Percentiles rank a stretch among this genome's conserved stretches.
Conservation (phyloP, 1,140 invertebrate genomes). For the Drosophila nebulosa region DNA sequence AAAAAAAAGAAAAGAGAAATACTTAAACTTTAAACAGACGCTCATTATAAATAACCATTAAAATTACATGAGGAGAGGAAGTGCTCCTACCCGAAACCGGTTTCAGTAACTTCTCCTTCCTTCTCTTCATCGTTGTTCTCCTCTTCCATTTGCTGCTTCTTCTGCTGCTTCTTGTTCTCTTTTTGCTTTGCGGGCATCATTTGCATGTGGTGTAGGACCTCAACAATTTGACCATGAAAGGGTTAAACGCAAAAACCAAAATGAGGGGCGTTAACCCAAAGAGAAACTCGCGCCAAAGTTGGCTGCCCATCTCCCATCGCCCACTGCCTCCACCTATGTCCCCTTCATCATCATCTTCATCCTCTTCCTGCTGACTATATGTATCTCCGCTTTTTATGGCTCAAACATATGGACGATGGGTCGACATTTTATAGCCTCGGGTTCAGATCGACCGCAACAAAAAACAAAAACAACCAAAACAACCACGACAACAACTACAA, state of each 20-base stretch:
- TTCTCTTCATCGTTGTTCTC: background rate
- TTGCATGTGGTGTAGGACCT: conserved; percentile 65
- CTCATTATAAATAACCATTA: conserved; percentile 78
- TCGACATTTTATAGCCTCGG: conserved; percentile 72
- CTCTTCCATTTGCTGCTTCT: too few relatives aligned
- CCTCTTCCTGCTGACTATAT: background rate
- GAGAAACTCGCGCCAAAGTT: conserved; percentile 58
- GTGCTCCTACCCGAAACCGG: conserved; percentile 12
- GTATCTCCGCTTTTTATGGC: conserved; percentile 13
- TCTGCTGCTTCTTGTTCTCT: too few relatives aligned
- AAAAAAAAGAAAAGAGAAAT: conserved; percentile 8
- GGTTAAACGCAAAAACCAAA: conserved; percentile 53
- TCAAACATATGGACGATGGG: conserved; percentile 63
- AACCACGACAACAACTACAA: conserved; percentile 49
- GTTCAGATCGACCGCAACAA: conserved; percentile 59
- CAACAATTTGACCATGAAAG: conserved; percentile 69
- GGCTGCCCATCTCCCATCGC: too few relatives aligned
- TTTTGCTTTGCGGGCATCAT: conserved; percentile 58
- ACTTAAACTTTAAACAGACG: conserved; percentile 65
- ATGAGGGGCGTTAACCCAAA: conserved; percentile 45
- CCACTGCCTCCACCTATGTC: too few relatives aligned
- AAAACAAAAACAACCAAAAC: conserved; percentile 12
- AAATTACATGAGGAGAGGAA: conserved; percentile 57
- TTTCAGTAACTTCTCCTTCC: conserved; percentile 12
- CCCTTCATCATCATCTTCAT: too few relatives aligned